Evolutionary conservation across 2,113 vertebrate genomes (phyloP).

Genomic region (Mobula hypostoma): DNA sequence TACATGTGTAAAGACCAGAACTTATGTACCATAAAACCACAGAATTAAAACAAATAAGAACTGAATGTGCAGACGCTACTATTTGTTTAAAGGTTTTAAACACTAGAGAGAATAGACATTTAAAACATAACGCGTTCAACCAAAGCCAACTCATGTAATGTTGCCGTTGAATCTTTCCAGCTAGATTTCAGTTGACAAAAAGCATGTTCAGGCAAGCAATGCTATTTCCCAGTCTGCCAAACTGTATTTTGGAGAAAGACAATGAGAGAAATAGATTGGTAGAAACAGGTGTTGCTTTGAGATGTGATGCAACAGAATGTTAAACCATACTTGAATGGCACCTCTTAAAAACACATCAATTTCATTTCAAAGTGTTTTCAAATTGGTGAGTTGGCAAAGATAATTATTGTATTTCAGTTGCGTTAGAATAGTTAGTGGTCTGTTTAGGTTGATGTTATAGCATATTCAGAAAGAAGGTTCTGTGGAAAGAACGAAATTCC

Average conservation of each 20-base stretch:
- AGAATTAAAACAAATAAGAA: background rate
- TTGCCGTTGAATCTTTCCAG: too few species aligned
- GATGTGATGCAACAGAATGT: background rate
- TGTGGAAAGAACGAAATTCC: too few species aligned
- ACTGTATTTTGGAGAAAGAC: background rate
- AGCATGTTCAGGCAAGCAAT: background rate
- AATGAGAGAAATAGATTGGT: background rate
- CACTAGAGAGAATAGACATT: background rate
- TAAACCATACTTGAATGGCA: background rate
- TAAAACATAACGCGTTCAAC: background rate
- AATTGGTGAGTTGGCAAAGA: background rate
- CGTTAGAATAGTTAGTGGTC: background rate
- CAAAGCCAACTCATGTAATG: background rate
- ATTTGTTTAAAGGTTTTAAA: slow-evolving; percentile 6
- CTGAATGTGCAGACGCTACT: background rate
- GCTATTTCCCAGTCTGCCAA: background rate
- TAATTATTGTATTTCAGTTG: background rate
- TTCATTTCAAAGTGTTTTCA: background rate
- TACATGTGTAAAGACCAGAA: background rate
- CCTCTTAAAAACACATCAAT: background rate
- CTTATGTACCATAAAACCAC: background rate
- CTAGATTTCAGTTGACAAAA: background rate
- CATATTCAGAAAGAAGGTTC: background rate
- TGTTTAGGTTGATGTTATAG: background rate
- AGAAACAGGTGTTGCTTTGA: background rate